phyloP scores from a whole-genome alignment of 1,140 invertebrate genomes.

The Chrysomallon squamiferum region DNA sequence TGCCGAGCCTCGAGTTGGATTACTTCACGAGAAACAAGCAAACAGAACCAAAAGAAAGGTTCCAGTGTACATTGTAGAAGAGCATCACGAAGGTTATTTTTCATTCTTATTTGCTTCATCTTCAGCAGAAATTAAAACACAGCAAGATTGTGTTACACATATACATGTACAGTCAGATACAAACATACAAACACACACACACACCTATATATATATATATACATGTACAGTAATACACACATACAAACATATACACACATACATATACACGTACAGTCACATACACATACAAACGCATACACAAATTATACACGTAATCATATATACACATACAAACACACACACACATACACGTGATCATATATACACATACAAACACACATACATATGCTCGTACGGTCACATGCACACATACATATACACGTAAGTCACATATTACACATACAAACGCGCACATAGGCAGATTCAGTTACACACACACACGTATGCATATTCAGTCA shows the following conservation, averaged over 20 bases:
- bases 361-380: not conserved
- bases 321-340: not conserved
- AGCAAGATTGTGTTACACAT: too few species aligned
- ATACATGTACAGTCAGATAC: too few species aligned
- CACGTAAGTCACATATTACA: not conserved
- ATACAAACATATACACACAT: not conserved
- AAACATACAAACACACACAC: too few species aligned
- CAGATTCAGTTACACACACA: not conserved
- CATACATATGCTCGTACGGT: not conserved
- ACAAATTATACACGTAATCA: not conserved
- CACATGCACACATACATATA: not conserved
- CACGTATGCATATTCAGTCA: not conserved
- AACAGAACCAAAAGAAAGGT: not conserved
- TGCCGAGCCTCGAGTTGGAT: not conserved
- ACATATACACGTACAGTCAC: not conserved
- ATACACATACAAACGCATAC: not conserved
- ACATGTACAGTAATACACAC: too few species aligned
- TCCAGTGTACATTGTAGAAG: constrained; percentile 27
- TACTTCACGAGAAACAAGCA: not conserved
- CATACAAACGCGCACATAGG: not conserved
- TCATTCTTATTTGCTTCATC: too few species aligned
- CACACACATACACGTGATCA: not conserved
- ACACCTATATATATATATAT: too few species aligned
- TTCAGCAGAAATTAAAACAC: too few species aligned
- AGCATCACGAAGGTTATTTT: constrained; percentile 31